phyloP scores from a whole-genome alignment of 2,797 vertebrate genomes.

The Scarus forsteni region DNA sequence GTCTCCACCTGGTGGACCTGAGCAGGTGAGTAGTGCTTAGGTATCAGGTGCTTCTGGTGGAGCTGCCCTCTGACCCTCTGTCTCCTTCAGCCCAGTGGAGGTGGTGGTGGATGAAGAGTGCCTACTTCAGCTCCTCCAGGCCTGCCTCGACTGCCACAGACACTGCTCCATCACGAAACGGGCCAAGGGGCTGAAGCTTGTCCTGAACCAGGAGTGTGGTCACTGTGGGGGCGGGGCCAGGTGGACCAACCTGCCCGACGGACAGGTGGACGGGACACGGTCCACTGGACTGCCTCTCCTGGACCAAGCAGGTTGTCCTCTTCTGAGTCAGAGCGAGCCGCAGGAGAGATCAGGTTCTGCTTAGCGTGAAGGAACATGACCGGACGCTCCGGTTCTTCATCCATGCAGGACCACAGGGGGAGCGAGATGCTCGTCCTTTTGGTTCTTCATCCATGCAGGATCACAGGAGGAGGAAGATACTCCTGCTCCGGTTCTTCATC shows the following conservation, averaged over 20 bases:
- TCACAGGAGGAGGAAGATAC: no score
- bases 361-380: no score
- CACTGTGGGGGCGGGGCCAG: constrained; percentile 31
- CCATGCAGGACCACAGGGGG: no score
- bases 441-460: no score
- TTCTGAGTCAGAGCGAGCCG: no score
- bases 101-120: constrained; percentile 53
- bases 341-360: no score
- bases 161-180: constrained; percentile 40
- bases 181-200: constrained; percentile 36
- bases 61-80: not conserved
- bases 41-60: no score
- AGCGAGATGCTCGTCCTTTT: no score
- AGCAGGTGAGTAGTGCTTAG: constrained; percentile 39
- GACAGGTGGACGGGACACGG: not conserved
- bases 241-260: constrained; percentile 59
- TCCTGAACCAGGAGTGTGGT: constrained; percentile 38
- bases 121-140: constrained; percentile 55
- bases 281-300: no score
- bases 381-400: no score
- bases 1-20: constrained; percentile 60
- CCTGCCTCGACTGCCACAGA: constrained; percentile 25
- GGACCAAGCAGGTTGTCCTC: no score
- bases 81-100: constrained; percentile 46
- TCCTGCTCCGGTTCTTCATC: no score